A percentile compares a stretch with the other conserved stretches of the same genome.
phyloP scores from a whole-genome alignment of 2,888 invertebrate species.

The Acrobasis repandana region DNA sequence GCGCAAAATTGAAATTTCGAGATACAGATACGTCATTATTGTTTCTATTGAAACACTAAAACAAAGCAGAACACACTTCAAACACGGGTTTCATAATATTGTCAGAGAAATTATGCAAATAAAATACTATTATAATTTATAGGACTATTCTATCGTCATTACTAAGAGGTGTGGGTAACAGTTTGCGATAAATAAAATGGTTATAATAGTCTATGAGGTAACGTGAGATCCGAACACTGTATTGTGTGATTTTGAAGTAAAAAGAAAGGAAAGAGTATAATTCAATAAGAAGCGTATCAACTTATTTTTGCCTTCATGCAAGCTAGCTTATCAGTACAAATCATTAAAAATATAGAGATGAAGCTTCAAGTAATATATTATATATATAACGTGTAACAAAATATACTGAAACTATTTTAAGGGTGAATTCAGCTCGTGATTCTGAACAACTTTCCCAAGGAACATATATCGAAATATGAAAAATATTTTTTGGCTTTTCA shows the following conservation, averaged over 20 bases:
- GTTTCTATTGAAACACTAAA: neutral
- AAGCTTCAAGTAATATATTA: neutral
- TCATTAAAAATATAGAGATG: neutral
- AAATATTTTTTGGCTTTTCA: too few relatives aligned
- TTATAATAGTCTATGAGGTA: neutral
- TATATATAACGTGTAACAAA: too few relatives aligned
- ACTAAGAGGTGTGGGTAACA: neutral
- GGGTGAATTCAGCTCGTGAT: too few relatives aligned
- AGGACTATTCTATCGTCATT: neutral
- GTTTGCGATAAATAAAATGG: neutral
- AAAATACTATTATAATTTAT: neutral
- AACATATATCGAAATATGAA: too few relatives aligned
- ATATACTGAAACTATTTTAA: too few relatives aligned
- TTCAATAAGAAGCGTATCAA: slow-evolving; percentile 9
- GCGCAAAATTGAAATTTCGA: too few relatives aligned
- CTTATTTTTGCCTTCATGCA: neutral
- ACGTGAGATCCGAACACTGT: neutral
- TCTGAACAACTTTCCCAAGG: too few relatives aligned
- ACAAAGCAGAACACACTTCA: neutral
- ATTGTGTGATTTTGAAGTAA: neutral
- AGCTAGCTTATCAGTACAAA: neutral
- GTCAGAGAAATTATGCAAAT: neutral
- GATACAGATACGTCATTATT: too few relatives aligned
- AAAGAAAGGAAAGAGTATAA: neutral
- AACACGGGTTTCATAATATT: neutral